Percentiles rank a stretch among this genome's conserved stretches.
Evolutionary conservation across 1,140 invertebrate genomes (phyloP).

Genomic region (Rhynchophorus ferrugineus): DNA sequence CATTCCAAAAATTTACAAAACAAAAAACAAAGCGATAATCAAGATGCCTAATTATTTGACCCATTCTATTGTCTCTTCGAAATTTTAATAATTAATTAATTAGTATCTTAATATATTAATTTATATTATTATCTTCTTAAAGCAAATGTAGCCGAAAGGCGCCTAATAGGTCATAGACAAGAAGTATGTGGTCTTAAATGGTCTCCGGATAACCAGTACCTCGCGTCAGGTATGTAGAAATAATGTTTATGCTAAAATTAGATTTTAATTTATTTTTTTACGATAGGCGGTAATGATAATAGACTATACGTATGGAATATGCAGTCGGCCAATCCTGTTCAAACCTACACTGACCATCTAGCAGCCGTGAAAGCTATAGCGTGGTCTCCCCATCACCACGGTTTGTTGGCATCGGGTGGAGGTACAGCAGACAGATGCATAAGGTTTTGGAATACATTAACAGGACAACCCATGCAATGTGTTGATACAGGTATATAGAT

Average conservation of each 20-base stretch:
- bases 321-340: slow-evolving; percentile 79
- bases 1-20: too few species aligned
- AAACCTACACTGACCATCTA: slow-evolving; percentile 95
- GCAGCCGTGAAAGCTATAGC: slow-evolving; percentile 99
- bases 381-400: slow-evolving; percentile 99
- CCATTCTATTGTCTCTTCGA: too few species aligned
- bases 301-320: slow-evolving; percentile 96
- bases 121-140: slow-evolving; percentile 19
- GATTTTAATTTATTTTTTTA: background rate
- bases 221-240: slow-evolving; percentile 62
- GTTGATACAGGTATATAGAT: slow-evolving; percentile 76
- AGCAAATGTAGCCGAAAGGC: slow-evolving; percentile 63
- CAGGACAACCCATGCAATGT: slow-evolving; percentile 97
- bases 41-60: too few species aligned
- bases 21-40: too few species aligned
- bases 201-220: slow-evolving; percentile 97
- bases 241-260: background rate
- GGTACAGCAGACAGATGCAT: slow-evolving; percentile 98
- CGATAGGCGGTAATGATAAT: slow-evolving; percentile 92
- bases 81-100: too few species aligned
- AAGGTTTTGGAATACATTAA: slow-evolving; percentile 98
- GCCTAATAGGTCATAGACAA: slow-evolving; percentile 87
- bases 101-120: too few species aligned
- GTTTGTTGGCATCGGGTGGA: slow-evolving; percentile 92
- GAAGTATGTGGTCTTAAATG: slow-evolving; percentile 99